phyloP scores from a whole-genome alignment of 2,888 invertebrate genomes.

The Synergus umbraculus region DNA sequence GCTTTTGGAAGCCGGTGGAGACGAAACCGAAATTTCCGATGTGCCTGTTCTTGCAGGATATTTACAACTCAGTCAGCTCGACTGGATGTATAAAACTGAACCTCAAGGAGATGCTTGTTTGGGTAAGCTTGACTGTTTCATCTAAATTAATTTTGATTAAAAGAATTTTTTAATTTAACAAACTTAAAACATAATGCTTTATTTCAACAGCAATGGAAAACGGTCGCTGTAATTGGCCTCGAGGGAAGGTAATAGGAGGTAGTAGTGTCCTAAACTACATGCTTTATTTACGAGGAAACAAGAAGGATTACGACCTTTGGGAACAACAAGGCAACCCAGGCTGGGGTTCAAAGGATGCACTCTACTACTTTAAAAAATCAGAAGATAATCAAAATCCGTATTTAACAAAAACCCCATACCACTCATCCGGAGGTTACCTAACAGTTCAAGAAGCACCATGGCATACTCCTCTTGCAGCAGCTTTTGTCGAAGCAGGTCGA shows the following conservation, averaged over 20 bases:
- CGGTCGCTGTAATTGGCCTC: slow-evolving; percentile 92
- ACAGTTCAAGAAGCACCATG: slow-evolving; percentile 93
- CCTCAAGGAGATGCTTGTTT: slow-evolving; percentile 90
- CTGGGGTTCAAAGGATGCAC: slow-evolving; percentile 89
- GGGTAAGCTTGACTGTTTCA: slow-evolving; percentile 79
- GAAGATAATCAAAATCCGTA: slow-evolving; percentile 94
- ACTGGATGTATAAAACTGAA: slow-evolving; percentile 96
- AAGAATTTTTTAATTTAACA: slow-evolving; percentile 7
- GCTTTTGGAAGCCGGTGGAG: slow-evolving; percentile 91
- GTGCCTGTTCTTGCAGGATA: slow-evolving; percentile 93
- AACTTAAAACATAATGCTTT: background rate
- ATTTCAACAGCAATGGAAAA: slow-evolving; percentile 85
- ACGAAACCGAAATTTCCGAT: slow-evolving; percentile 94
- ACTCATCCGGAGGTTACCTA: slow-evolving; percentile 88
- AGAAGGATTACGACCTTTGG: slow-evolving; percentile 94
- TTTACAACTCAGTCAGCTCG: slow-evolving; percentile 90
- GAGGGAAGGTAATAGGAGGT: slow-evolving; percentile 95
- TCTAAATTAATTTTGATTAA: slow-evolving; percentile 8
- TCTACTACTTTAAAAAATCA: slow-evolving; percentile 93
- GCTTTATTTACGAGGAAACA: slow-evolving; percentile 93
- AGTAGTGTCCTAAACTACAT: slow-evolving; percentile 94
- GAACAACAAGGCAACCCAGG: slow-evolving; percentile 91
- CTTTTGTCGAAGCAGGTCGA: slow-evolving; percentile 89
- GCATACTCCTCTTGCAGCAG: slow-evolving; percentile 89
- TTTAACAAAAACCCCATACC: slow-evolving; percentile 87